phyloP scores from a whole-genome alignment of 2,888 invertebrate species.

The Osedax frankpressi region DNA sequence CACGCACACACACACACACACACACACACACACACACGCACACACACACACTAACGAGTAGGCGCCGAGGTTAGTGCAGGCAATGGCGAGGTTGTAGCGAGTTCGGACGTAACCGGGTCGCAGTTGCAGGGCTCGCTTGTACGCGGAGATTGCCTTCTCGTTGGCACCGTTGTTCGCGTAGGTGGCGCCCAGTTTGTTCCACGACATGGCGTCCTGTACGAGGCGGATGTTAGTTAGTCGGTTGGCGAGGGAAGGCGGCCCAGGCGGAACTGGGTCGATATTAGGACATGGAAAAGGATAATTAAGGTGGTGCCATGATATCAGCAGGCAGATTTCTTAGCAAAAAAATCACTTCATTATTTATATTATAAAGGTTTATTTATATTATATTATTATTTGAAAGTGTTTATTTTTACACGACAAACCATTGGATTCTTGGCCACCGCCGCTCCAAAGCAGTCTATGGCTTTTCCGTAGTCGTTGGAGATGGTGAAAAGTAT shows the following conservation, averaged over 20 bases:
- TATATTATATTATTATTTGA: no score
- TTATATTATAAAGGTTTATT: no score
- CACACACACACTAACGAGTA: conserved; percentile 58
- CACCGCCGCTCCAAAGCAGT: conserved; percentile 76
- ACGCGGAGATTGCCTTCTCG: conserved; percentile 90
- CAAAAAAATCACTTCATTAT: no score
- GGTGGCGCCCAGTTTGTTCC: conserved; percentile 94
- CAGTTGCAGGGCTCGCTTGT: conserved; percentile 74
- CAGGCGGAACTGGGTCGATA: no score
- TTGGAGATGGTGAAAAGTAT: conserved; percentile 85
- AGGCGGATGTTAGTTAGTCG: background rate
- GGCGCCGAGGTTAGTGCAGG: conserved; percentile 86
- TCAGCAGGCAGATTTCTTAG: no score
- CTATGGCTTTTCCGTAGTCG: conserved; percentile 88
- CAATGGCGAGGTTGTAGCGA: conserved; percentile 91
- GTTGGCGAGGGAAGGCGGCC: no score
- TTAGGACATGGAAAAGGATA: no score
- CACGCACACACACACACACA: no score
- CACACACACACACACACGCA: no score
- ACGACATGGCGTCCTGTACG: conserved; percentile 65
- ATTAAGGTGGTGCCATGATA: no score
- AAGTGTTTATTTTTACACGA: no score
- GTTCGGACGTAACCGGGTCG: conserved; percentile 92
- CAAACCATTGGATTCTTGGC: background rate
- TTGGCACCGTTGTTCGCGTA: conserved; percentile 85